Conservation (phyloP, 2,113 vertebrate genomes). For the Proterorhinus semilunaris region DNA sequence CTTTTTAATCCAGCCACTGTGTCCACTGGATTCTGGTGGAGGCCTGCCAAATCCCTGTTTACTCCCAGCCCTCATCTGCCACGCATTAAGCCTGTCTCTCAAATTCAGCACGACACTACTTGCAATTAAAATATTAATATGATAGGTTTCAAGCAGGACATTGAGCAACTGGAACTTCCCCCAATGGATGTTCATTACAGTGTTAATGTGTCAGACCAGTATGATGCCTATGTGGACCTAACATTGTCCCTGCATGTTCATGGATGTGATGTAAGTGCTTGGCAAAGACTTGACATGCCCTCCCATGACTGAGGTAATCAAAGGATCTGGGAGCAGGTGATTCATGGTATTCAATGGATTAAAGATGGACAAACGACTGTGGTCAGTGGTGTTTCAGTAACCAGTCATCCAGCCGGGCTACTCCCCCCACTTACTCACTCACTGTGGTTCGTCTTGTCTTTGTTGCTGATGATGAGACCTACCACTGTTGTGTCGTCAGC, state of each 20-base stretch:
- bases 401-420: not conserved
- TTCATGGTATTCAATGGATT: not conserved
- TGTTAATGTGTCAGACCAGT: slow-evolving; percentile 30
- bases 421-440: not conserved
- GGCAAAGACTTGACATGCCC: not conserved
- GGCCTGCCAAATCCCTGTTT: slow-evolving; percentile 67
- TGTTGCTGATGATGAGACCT: no score
- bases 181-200: slow-evolving; percentile 51
- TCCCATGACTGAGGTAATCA: not conserved
- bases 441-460: not conserved
- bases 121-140: slow-evolving; percentile 71
- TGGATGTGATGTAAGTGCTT: not conserved
- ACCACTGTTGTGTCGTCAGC: no score
- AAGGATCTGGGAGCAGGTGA: not conserved
- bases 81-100: slow-evolving; percentile 59
- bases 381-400: not conserved
- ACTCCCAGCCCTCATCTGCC: slow-evolving; percentile 64
- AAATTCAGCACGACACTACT: slow-evolving; percentile 49
- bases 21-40: slow-evolving; percentile 60
- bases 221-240: not conserved
- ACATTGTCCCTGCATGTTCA: not conserved
- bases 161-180: slow-evolving; percentile 55
- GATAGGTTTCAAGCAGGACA: slow-evolving; percentile 61
- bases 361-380: not conserved
- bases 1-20: slow-evolving; percentile 60